phyloP scores from a whole-genome alignment of 2,888 invertebrate species.

The Drosophila pullipes region DNA sequence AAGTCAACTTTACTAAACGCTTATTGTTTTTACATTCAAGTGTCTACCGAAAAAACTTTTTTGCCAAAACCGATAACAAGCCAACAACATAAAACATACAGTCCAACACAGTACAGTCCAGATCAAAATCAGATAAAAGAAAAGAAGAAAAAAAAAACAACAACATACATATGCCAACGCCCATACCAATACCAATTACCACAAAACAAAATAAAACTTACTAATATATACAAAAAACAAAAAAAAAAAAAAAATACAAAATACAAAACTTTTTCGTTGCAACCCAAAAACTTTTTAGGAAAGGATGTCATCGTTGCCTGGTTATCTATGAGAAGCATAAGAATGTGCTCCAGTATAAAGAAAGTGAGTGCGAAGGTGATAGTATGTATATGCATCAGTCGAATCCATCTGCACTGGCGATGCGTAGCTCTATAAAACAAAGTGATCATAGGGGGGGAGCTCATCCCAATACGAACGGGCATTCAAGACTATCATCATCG shows the following conservation, averaged over 20 bases:
- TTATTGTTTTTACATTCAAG: slow-evolving; percentile 27
- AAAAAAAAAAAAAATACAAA: slow-evolving; percentile 18
- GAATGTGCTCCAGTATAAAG: slow-evolving; percentile 98
- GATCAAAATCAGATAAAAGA: slow-evolving; percentile 18
- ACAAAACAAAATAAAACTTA: slow-evolving; percentile 18
- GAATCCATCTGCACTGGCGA: slow-evolving; percentile 86
- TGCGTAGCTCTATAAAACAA: slow-evolving; percentile 86
- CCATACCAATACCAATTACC: slow-evolving; percentile 32
- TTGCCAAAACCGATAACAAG: slow-evolving; percentile 55
- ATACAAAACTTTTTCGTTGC: slow-evolving; percentile 69
- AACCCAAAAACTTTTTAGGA: slow-evolving; percentile 88
- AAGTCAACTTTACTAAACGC: slow-evolving; percentile 19
- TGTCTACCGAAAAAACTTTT: slow-evolving; percentile 28
- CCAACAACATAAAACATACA: slow-evolving; percentile 37
- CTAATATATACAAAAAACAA: slow-evolving; percentile 25
- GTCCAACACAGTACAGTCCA: slow-evolving; percentile 30
- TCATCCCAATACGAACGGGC: slow-evolving; percentile 86
- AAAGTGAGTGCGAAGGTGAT: slow-evolving; percentile 93
- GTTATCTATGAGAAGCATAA: slow-evolving; percentile 98
- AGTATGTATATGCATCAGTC: slow-evolving; percentile 86
- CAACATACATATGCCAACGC: slow-evolving; percentile 37
- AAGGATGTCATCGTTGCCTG: slow-evolving; percentile 96
- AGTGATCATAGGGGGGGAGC: slow-evolving; percentile 86
- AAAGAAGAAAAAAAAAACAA: slow-evolving; percentile 19
- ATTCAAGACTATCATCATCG: slow-evolving; percentile 86